phyloP scores from a whole-genome alignment of 2,113 vertebrate species.

The Otis tarda region DNA sequence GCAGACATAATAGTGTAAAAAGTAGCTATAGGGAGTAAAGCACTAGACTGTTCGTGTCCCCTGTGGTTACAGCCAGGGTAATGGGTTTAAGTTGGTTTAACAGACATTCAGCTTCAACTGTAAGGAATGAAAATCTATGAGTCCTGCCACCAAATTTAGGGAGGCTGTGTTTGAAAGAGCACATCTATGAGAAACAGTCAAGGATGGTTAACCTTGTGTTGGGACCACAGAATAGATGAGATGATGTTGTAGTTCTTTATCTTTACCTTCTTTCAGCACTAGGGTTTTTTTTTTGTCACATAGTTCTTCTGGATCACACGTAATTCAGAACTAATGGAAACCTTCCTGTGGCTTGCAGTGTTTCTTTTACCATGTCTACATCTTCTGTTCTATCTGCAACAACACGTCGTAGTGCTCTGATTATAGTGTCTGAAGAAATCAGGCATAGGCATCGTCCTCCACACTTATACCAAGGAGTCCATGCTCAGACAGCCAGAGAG shows the following conservation, averaged over 20 bases:
- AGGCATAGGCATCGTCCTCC: neutral
- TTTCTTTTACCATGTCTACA: neutral
- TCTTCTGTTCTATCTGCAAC: neutral
- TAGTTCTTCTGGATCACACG: neutral
- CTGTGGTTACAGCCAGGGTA: constrained; percentile 40
- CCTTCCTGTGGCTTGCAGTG: neutral
- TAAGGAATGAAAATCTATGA: constrained; percentile 48
- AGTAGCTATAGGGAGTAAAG: constrained; percentile 34
- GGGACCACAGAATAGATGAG: neutral
- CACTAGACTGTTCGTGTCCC: constrained; percentile 37
- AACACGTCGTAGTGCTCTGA: neutral
- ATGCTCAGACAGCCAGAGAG: neutral
- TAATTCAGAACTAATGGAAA: neutral
- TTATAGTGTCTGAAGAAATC: neutral
- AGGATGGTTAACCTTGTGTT: constrained; percentile 13
- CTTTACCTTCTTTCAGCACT: neutral
- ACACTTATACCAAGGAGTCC: neutral
- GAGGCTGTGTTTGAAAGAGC: constrained; percentile 37
- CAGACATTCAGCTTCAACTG: constrained; percentile 23
- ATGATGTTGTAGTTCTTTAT: neutral
- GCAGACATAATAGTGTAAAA: constrained; percentile 47
- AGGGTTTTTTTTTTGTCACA: neutral
- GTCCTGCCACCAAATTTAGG: constrained; percentile 20
- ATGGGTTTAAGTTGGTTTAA: constrained; percentile 55
- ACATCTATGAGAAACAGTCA: constrained; percentile 5